Evolutionary conservation across 2,888 invertebrate species (phyloP), one percentile per base, ranked within the genome.

Genomic region (Sarcophaga variegata): DNA sequence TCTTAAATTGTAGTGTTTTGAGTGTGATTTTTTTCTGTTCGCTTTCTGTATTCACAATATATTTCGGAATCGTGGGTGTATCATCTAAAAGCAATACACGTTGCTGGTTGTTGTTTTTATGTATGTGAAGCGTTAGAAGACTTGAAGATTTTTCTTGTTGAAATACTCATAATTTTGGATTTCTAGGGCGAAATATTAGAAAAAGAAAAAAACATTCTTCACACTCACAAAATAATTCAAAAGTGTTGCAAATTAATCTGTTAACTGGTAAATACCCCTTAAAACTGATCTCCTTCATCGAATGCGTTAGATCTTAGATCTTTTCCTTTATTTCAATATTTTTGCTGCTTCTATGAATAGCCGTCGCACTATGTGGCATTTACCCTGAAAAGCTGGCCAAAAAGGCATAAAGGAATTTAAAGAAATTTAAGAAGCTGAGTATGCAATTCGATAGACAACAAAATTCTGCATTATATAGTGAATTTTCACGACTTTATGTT

Each of bases 41-140:
- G 0, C 3, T 10, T 37, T 37, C 2, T 37, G 49, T 60, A 47
- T 22, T 45, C 11, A 45, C 27, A 27, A 27, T 62, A 11, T 14
- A 67, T 22, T n/a, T 63, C 17, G 14, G 45, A 70, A 47, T 69
- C 84, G 88, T 88, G 83, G 88, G 88, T 85, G 88, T 79, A 85
- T 86, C 83, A 83, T 70, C 79, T 77, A 37, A 77, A 69, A 81
- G 69, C 62, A n/a, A 37, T 67, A 37, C 54, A 70, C 69, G 63
- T 72, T 14, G 67, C n/a, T 70, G 45, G 62, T 63, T 62, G 22
- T n/a, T 5, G n/a, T 54, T 63, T 59, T 37, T 37, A 10, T 37
- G 6, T 37, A 37, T 37, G 2, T 37, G 37, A 62, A 62, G 25
- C 71, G 47, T 81, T 85, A 72, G 81, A 77, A 85, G 76, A 62